Conservation (phyloP, 30 jellyfish, hydroid and myxozoan genomes). For the Catostylus mosaicus region DNA sequence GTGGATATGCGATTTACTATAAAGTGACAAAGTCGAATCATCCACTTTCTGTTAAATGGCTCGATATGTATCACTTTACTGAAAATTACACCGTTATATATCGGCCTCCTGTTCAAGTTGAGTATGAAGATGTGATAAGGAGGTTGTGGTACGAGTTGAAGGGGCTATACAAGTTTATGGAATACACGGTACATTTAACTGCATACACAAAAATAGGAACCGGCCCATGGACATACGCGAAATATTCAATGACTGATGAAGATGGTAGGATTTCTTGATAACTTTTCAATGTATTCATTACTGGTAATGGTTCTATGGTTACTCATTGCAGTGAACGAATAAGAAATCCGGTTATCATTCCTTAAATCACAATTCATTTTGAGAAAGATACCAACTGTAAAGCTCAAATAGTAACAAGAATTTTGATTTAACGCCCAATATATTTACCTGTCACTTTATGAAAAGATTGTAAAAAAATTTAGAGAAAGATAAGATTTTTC, state of each 20-base stretch:
- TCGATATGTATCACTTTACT: constrained; percentile 53
- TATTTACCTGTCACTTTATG: no score
- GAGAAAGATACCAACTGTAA: no score
- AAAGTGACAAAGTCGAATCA: constrained; percentile 43
- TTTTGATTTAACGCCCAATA: no score
- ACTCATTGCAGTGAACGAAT: no score
- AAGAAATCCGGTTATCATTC: no score
- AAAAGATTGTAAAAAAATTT: no score
- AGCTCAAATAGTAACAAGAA: no score
- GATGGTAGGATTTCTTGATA: constrained; percentile 27
- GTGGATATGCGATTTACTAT: constrained; percentile 65
- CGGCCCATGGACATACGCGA: constrained; percentile 73
- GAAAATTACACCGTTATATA: constrained; percentile 55
- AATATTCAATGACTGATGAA: constrained; percentile 61
- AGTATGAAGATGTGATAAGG: constrained; percentile 51
- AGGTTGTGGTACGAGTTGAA: constrained; percentile 52
- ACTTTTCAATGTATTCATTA: background rate
- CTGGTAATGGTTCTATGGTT: no score
- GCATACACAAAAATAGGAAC: constrained; percentile 56
- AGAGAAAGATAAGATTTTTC: no score
- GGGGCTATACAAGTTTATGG: constrained; percentile 60
- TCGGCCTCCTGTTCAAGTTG: constrained; percentile 58
- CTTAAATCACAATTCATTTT: no score
- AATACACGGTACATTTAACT: constrained; percentile 48
- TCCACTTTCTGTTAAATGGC: constrained; percentile 59